These are phyloP conservation scores for Cataglyphis cursor DNA, from an alignment of 2,888 invertebrate genomes.

Conservation along the genomic window DNA sequence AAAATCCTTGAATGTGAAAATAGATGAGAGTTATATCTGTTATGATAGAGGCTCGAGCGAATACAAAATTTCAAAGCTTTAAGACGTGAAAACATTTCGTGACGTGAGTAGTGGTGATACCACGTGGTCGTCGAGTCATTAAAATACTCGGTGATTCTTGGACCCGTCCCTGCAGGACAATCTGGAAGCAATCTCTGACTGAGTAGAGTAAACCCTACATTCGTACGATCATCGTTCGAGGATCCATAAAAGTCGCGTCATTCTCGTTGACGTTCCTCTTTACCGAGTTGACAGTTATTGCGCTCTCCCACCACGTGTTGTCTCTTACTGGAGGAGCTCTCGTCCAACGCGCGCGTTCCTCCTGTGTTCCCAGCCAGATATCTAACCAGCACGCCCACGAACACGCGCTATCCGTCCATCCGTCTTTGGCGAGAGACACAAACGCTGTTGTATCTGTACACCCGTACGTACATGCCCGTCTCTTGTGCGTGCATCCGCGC, in stretches of 20 bases:
- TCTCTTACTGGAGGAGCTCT: conserved; percentile 22
- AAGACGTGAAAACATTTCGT: not conserved
- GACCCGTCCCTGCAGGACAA: conserved; percentile 19
- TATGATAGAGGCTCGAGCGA: not conserved
- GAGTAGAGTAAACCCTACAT: conserved; percentile 8
- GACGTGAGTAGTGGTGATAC: not conserved
- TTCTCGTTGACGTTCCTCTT: conserved; percentile 25
- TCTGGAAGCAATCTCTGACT: conserved; percentile 10
- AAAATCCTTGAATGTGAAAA: too few relatives aligned
- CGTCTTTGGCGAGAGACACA: conserved; percentile 24
- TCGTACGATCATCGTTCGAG: conserved; percentile 30
- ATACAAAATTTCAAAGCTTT: not conserved
- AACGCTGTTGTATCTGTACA: conserved; percentile 22
- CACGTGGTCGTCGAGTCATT: not conserved
- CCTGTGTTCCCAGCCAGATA: conserved; percentile 32
- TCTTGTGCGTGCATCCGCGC: conserved; percentile 41
- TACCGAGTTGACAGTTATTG: conserved; percentile 50
- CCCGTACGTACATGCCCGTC: not conserved
- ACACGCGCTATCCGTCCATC: conserved; percentile 41
- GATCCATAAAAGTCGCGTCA: conserved; percentile 48
- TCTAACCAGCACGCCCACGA: conserved; percentile 38
- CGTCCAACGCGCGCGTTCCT: not conserved
- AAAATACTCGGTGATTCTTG: not conserved
- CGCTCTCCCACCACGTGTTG: conserved; percentile 40
- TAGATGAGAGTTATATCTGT: too few relatives aligned